phyloP scores from a whole-genome alignment of 1,140 invertebrate genomes.

The Potamilus streckersoni region DNA sequence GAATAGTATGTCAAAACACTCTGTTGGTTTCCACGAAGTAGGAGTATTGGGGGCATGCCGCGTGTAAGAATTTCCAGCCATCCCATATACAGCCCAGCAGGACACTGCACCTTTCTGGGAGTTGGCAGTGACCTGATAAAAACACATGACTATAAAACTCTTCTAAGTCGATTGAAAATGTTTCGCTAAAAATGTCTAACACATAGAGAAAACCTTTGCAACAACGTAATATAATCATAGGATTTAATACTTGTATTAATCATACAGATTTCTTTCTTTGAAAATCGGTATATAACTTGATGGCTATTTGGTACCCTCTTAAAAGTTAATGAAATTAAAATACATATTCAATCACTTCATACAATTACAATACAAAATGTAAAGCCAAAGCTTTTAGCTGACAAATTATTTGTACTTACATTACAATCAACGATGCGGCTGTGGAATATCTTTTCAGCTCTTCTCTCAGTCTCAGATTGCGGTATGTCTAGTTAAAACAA shows the following conservation, averaged over 20 bases:
- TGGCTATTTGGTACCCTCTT: neutral
- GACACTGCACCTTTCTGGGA: slow-evolving; percentile 90
- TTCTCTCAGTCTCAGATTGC: slow-evolving; percentile 86
- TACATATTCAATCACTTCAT: neutral
- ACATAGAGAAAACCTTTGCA: neutral
- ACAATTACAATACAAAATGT: too few relatives aligned
- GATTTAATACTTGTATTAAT: neutral
- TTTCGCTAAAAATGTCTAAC: neutral
- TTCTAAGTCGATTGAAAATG: neutral
- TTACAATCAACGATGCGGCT: slow-evolving; percentile 85
- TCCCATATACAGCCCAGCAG: slow-evolving; percentile 93
- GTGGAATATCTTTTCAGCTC: slow-evolving; percentile 84
- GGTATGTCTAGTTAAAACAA: slow-evolving; percentile 75
- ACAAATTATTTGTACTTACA: slow-evolving; percentile 74
- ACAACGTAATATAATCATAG: neutral
- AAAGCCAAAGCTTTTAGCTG: too few relatives aligned
- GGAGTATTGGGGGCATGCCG: slow-evolving; percentile 89
- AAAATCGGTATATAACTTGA: neutral
- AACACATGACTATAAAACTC: slow-evolving; percentile 5
- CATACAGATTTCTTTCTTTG: neutral
- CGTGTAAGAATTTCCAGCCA: slow-evolving; percentile 92
- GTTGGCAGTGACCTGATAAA: slow-evolving; percentile 86
- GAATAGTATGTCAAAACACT: slow-evolving; percentile 97
- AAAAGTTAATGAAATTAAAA: neutral
- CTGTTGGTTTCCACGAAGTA: slow-evolving; percentile 92